Conservation (phyloP, 1,140 invertebrate species). For the Drosophila hydei region DNA sequence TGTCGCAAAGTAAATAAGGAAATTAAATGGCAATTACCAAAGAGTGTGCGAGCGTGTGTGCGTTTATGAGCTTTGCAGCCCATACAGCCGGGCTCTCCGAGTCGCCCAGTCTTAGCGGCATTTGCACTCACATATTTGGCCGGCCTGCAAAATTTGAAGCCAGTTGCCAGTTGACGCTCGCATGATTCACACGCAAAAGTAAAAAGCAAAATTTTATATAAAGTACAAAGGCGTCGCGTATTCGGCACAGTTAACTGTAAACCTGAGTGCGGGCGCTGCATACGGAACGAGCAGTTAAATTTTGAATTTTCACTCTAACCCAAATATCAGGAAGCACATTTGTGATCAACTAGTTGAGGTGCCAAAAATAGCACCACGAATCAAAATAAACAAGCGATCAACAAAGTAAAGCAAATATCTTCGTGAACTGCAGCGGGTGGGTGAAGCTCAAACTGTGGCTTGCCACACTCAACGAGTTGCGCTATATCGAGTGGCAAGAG, state of each 20-base stretch:
- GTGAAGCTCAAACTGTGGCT: conserved; percentile 33
- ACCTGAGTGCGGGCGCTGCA: conserved; percentile 48
- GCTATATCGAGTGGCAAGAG: conserved; percentile 25
- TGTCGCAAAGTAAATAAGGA: conserved; percentile 38
- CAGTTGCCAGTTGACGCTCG: conserved; percentile 54
- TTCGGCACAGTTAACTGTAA: conserved; percentile 62
- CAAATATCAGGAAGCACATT: conserved; percentile 37
- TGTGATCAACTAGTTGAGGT: conserved; percentile 14
- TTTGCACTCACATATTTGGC: conserved; percentile 52
- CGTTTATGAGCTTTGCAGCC: conserved; percentile 23
- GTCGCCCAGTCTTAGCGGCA: conserved; percentile 33
- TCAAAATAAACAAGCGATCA: conserved; percentile 25
- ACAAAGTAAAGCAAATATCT: conserved; percentile 30
- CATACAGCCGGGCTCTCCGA: conserved; percentile 25
- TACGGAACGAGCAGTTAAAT: conserved; percentile 36
- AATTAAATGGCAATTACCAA: conserved; percentile 36
- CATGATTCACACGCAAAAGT: conserved; percentile 60
- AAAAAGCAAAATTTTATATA: neutral
- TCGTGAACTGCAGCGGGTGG: conserved; percentile 7
- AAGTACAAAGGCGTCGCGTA: conserved; percentile 51
- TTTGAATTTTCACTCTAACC: conserved; percentile 29
- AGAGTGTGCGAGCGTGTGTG: neutral
- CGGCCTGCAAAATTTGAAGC: conserved; percentile 30
- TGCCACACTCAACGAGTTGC: conserved; percentile 25
- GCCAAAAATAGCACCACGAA: conserved; percentile 22